These are phyloP conservation scores for Mesocentrotus franciscanus DNA, from an alignment of 53 echinoderm and acorn worm genomes.

Conservation along the genomic window DNA sequence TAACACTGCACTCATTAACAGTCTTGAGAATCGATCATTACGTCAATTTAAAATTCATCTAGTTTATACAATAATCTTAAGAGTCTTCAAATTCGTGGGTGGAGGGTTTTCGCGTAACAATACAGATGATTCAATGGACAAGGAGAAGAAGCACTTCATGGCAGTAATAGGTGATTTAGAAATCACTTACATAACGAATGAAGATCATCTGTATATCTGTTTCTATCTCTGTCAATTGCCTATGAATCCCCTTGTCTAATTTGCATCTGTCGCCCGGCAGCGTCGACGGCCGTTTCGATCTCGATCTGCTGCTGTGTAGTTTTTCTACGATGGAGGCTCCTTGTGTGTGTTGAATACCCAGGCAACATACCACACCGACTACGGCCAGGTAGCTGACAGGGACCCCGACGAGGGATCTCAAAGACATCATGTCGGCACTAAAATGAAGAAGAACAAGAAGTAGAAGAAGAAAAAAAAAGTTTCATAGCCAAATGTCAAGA, in stretches of 20 bases:
- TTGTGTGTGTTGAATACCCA: background rate
- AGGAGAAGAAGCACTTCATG: background rate
- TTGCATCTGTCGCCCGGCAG: background rate
- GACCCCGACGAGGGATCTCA: background rate
- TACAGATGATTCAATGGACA: background rate
- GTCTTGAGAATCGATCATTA: background rate
- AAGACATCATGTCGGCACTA: background rate
- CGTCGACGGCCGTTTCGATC: constrained; percentile 43
- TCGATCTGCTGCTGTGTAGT: background rate
- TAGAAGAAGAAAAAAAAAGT: background rate
- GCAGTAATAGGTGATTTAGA: background rate
- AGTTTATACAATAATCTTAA: background rate
- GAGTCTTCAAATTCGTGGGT: background rate
- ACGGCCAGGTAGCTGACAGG: constrained; percentile 43
- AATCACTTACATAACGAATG: constrained; percentile 17
- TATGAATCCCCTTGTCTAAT: constrained; percentile 38
- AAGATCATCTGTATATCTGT: constrained; percentile 55
- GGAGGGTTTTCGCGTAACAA: background rate
- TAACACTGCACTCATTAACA: background rate
- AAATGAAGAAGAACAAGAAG: background rate
- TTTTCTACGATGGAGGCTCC: constrained; percentile 51
- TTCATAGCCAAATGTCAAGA: background rate
- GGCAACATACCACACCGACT: constrained; percentile 17
- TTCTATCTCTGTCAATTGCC: constrained; percentile 40
- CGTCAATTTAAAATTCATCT: background rate